These are phyloP conservation scores for Sipunculus nudus DNA, from an alignment of 2,888 invertebrate genomes.

Conservation along the genomic window DNA sequence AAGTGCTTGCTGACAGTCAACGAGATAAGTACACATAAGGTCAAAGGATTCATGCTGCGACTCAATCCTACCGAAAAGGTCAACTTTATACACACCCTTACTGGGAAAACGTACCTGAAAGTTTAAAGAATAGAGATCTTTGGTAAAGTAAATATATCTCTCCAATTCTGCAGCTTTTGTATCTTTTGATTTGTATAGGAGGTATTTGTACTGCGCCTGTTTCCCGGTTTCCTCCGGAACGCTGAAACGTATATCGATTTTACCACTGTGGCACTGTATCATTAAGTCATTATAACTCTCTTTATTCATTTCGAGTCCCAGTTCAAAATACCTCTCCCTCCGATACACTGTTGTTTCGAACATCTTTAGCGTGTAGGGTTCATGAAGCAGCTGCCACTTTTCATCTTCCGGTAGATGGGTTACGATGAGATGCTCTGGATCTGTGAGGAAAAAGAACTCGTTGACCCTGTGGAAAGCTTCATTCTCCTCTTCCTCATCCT, in stretches of 20 bases:
- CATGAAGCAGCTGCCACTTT: constrained; percentile 57
- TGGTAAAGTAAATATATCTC: constrained; percentile 58
- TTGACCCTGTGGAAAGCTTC: constrained; percentile 54
- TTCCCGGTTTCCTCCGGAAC: constrained; percentile 46
- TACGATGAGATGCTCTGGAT: constrained; percentile 58
- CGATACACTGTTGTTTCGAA: constrained; percentile 58
- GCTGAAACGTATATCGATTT: constrained; percentile 51
- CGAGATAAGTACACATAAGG: constrained; percentile 59
- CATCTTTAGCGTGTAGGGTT: constrained; percentile 45
- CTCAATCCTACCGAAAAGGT: constrained; percentile 57
- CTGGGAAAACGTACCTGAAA: constrained; percentile 53
- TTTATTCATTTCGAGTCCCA: constrained; percentile 47
- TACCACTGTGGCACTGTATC: constrained; percentile 50
- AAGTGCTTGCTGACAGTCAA: constrained; percentile 50
- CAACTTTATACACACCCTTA: constrained; percentile 58
- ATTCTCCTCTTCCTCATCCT: constrained; percentile 46
- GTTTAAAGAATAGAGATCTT: constrained; percentile 46
- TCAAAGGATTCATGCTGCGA: constrained; percentile 55
- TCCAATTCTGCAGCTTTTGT: constrained; percentile 49
- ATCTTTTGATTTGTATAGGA: constrained; percentile 46
- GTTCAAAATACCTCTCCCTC: constrained; percentile 57
- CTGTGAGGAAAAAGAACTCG: constrained; percentile 63
- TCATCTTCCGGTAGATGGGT: constrained; percentile 60
- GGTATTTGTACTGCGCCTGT: constrained; percentile 54
- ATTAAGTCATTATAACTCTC: constrained; percentile 48